phyloP scores from a whole-genome alignment of 2,113 vertebrate species.

The Labeo catla region DNA sequence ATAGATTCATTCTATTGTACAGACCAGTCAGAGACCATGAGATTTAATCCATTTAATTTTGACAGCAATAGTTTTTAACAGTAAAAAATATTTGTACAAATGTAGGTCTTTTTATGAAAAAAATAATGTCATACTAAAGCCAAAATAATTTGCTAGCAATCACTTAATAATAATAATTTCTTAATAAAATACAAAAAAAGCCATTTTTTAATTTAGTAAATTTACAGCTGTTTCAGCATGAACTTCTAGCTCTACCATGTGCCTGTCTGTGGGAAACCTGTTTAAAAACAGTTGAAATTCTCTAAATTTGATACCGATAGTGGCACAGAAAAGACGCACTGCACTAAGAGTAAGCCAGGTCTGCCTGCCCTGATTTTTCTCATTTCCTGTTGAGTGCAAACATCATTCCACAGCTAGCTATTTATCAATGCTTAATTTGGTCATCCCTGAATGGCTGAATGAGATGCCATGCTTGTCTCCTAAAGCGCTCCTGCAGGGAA shows the following conservation, averaged over 20 bases:
- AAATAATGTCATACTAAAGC: background rate
- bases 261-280: background rate
- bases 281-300: background rate
- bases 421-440: conserved; percentile 35
- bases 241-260: too few relatives aligned
- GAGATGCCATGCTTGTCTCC: background rate
- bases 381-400: background rate
- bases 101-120: too few relatives aligned
- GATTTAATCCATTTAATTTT: background rate
- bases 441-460: conserved; percentile 17
- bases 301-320: background rate
- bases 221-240: too few relatives aligned
- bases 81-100: background rate
- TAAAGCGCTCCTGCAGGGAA: background rate
- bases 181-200: background rate
- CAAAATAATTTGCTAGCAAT: background rate
- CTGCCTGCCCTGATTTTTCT: background rate
- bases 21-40: background rate
- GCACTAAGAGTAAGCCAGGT: background rate
- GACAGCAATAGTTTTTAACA: background rate
- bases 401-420: conserved; percentile 20
- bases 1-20: background rate
- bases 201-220: background rate
- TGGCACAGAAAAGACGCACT: background rate
- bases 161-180: too few relatives aligned